phyloP scores from a whole-genome alignment of 2,888 invertebrate species.

The Polyploca ridens region DNA sequence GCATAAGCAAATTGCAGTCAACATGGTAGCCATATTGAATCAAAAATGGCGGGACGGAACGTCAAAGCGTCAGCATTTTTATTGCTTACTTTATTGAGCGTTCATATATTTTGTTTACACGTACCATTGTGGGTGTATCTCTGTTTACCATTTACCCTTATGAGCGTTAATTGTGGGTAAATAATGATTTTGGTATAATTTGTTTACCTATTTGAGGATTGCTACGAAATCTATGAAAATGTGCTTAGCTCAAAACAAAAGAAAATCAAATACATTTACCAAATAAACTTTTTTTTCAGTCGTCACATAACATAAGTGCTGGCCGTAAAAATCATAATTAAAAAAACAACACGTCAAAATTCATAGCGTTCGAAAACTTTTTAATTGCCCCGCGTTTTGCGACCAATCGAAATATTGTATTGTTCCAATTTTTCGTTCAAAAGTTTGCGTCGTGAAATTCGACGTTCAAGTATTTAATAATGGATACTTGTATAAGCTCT shows the following conservation, averaged over 20 bases:
- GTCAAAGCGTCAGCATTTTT: constrained; percentile 67
- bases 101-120: constrained; percentile 57
- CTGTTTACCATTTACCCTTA: constrained; percentile 23
- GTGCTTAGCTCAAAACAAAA: neutral
- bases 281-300: neutral
- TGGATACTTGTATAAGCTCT: constrained; percentile 55
- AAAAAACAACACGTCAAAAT: constrained; percentile 41
- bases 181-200: neutral
- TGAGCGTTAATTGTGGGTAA: neutral
- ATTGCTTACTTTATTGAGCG: constrained; percentile 42
- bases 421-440: constrained; percentile 67
- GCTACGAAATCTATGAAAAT: neutral
- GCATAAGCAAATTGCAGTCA: constrained; percentile 61
- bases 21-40: constrained; percentile 55
- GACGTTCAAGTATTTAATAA: constrained; percentile 54
- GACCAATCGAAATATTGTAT: constrained; percentile 73
- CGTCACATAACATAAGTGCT: constrained; percentile 26
- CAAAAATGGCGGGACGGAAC: constrained; percentile 69
- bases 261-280: neutral
- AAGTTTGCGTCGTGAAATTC: constrained; percentile 64
- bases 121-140: constrained; percentile 35
- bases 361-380: constrained; percentile 66
- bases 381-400: constrained; percentile 74
- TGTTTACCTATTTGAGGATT: neutral
- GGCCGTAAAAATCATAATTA: constrained; percentile 28